phyloP scores from a whole-genome alignment of 1,140 invertebrate species.

The Atopsyche davidsoni region DNA sequence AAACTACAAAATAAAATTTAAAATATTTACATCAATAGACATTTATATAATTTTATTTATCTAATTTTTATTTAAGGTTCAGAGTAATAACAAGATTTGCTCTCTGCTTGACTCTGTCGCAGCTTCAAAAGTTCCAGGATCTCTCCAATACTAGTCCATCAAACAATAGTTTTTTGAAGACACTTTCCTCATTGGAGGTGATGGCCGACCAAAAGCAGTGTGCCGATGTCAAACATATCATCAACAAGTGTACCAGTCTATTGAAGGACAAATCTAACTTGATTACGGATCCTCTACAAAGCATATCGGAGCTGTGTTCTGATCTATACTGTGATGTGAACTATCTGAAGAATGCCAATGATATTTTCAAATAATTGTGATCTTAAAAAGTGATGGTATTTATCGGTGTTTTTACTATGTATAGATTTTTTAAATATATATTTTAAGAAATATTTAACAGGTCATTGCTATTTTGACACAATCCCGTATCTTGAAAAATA shows the following conservation, averaged over 20 bases:
- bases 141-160: not conserved
- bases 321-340: constrained; percentile 19
- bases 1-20: too few relatives aligned
- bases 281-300: constrained; percentile 12
- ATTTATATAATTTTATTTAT: not conserved
- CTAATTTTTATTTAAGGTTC: constrained; percentile 21
- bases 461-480: too few relatives aligned
- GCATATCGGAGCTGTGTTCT: constrained; percentile 9
- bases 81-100: constrained; percentile 21
- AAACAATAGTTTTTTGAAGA: not conserved
- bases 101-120: constrained; percentile 9
- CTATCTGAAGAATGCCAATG: constrained; percentile 11
- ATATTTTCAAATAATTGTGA: constrained; percentile 20
- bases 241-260: constrained; percentile 8
- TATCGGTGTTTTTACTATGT: too few relatives aligned
- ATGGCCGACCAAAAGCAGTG: constrained; percentile 21
- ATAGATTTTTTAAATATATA: too few relatives aligned
- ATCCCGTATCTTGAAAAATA: too few relatives aligned
- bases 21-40: too few relatives aligned
- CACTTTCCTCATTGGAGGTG: not conserved
- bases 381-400: too few relatives aligned
- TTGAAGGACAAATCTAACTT: constrained; percentile 12
- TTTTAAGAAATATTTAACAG: too few relatives aligned
- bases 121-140: constrained; percentile 12
- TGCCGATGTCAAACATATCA: constrained; percentile 8